Conservation (phyloP, 1,140 invertebrate genomes). For the Drosophila pseudoobscura region DNA sequence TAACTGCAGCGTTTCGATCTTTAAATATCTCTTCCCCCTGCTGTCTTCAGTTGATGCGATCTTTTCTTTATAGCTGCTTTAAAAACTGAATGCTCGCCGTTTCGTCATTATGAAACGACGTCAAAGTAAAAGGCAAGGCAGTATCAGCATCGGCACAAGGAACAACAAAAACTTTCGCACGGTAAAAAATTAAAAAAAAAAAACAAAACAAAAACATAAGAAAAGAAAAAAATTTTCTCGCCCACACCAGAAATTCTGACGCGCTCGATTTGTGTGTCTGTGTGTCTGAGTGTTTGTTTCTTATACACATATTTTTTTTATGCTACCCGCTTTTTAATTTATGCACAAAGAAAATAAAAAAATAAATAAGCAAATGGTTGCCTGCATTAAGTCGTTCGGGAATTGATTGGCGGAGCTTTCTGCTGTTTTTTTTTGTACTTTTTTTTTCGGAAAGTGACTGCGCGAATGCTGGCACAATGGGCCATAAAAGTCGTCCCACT, state of each 20-base stretch:
- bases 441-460: slow-evolving; percentile 13
- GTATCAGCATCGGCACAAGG: background rate
- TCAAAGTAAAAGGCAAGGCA: slow-evolving; percentile 55
- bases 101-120: slow-evolving; percentile 78
- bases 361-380: slow-evolving; percentile 31
- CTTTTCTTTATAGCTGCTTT: slow-evolving; percentile 68
- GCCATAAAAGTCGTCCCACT: slow-evolving; percentile 64
- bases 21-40: slow-evolving; percentile 19
- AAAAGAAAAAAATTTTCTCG: slow-evolving; percentile 33
- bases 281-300: slow-evolving; percentile 1
- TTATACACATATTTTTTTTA: slow-evolving; percentile 41
- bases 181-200: slow-evolving; percentile 56
- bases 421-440: background rate
- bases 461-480: slow-evolving; percentile 57
- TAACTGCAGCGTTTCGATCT: slow-evolving; percentile 5
- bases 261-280: slow-evolving; percentile 54
- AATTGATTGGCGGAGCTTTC: slow-evolving; percentile 21
- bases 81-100: slow-evolving; percentile 59
- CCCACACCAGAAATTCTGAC: slow-evolving; percentile 62
- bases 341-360: slow-evolving; percentile 56
- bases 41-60: slow-evolving; percentile 22
- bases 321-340: slow-evolving; percentile 71
- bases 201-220: background rate
- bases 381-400: slow-evolving; percentile 50
- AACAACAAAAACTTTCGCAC: slow-evolving; percentile 60